Evolutionary conservation across 2,888 invertebrate genomes (phyloP).

Genomic region (Lissocephala sabroskyi): DNA sequence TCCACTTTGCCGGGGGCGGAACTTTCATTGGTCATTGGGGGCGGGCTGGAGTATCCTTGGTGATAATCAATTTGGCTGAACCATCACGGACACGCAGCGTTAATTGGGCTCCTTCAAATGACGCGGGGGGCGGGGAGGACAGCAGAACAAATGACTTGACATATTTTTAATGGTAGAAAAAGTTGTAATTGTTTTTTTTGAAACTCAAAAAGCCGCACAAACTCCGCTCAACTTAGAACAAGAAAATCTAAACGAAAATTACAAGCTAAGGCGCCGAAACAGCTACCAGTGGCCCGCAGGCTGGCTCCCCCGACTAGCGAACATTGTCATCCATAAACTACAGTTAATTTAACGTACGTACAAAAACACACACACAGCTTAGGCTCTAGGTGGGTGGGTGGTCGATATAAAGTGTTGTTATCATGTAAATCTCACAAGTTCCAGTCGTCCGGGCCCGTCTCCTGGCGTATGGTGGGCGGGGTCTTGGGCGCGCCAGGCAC

Average conservation of each 20-base stretch:
- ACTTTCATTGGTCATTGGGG: constrained; percentile 32
- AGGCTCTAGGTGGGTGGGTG: constrained; percentile 9
- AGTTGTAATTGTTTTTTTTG: constrained; percentile 3
- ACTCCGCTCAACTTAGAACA: constrained; percentile 3
- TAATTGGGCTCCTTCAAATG: no score
- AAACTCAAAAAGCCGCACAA: constrained; percentile 16
- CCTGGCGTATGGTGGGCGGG: constrained; percentile 39
- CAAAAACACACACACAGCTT: constrained; percentile 5
- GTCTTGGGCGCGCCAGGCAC: constrained; percentile 44
- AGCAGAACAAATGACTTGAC: constrained; percentile 4
- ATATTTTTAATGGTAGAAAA: constrained; percentile 1
- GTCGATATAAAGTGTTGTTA: constrained; percentile 19
- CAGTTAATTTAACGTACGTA: constrained; percentile 1
- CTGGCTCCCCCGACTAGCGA: constrained; percentile 24
- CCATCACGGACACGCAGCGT: constrained; percentile 7
- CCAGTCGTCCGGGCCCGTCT: constrained; percentile 59
- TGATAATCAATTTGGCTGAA: constrained; percentile 55
- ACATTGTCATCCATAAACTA: constrained; percentile 26
- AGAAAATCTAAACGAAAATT: background rate
- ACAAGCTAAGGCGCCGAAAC: background rate
- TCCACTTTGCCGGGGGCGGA: background rate
- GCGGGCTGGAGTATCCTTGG: constrained; percentile 52
- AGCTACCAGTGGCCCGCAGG: constrained; percentile 16
- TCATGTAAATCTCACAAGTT: constrained; percentile 59
- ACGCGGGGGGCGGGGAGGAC: no score